Percentiles rank a stretch among this genome's conserved stretches.
Conservation (phyloP, 2,888 invertebrate genomes). For the Melieria omissa region DNA sequence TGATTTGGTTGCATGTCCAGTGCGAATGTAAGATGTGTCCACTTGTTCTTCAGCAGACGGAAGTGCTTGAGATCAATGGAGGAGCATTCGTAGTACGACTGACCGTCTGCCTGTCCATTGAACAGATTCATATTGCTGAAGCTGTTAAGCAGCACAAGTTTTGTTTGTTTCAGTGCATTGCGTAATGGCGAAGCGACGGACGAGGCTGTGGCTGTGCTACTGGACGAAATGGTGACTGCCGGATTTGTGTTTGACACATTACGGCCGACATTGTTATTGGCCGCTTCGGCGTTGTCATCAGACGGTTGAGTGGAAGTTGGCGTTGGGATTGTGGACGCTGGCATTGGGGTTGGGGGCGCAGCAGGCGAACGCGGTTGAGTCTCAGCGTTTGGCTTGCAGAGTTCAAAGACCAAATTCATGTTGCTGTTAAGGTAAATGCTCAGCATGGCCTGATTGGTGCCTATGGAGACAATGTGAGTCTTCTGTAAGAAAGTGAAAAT, state of each 20-base stretch:
- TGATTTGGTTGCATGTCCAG: conserved; percentile 54
- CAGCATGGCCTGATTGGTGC: conserved; percentile 63
- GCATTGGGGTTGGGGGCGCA: no score
- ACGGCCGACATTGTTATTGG: neutral
- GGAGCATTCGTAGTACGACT: conserved; percentile 54
- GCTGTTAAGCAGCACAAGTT: conserved; percentile 60
- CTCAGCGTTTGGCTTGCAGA: conserved; percentile 60
- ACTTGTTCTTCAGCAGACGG: conserved; percentile 58
- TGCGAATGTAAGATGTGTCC: conserved; percentile 63
- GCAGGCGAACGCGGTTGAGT: conserved; percentile 39
- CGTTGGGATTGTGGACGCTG: neutral
- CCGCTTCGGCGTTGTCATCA: conserved; percentile 17
- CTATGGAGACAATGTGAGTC: conserved; percentile 64
- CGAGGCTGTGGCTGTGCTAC: conserved; percentile 19
- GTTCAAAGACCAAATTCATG: conserved; percentile 61
- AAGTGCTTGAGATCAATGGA: conserved; percentile 57
- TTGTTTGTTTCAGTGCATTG: conserved; percentile 63
- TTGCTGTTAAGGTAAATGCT: conserved; percentile 61
- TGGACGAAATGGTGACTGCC: conserved; percentile 13
- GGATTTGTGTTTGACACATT: conserved; percentile 29
- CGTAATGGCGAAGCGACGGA: conserved; percentile 50
- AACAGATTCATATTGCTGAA: conserved; percentile 62
- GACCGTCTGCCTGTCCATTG: conserved; percentile 53
- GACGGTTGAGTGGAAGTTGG: conserved; percentile 23
- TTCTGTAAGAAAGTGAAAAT: conserved; percentile 46